These are phyloP conservation scores for Acronicta psi DNA, from an alignment of 2,888 invertebrate genomes.

Conservation along the genomic window DNA sequence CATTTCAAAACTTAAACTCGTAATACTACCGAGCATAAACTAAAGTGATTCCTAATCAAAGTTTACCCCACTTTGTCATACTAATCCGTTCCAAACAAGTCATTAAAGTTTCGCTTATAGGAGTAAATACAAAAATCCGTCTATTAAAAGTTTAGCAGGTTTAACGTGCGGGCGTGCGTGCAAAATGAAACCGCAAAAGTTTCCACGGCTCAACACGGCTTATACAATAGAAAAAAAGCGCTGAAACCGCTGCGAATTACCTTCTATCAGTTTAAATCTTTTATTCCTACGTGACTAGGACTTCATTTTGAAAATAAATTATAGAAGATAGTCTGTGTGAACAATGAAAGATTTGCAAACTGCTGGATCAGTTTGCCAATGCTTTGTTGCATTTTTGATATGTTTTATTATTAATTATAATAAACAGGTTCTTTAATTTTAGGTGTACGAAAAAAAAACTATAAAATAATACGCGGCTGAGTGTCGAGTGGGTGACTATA, in stretches of 20 bases:
- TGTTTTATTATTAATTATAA: too few species aligned
- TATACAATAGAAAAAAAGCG: conserved; percentile 34
- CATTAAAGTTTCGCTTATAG: conserved; percentile 49
- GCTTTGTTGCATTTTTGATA: too few species aligned
- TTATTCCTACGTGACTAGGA: conserved; percentile 8
- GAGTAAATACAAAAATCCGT: conserved; percentile 57
- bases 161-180: conserved; percentile 54
- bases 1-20: background rate
- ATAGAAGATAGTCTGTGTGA: too few species aligned
- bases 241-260: conserved; percentile 37
- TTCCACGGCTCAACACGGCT: conserved; percentile 38
- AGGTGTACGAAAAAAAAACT: too few species aligned
- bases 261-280: conserved; percentile 21
- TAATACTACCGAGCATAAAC: background rate
- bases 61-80: conserved; percentile 23
- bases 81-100: conserved; percentile 47
- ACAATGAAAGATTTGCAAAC: too few species aligned
- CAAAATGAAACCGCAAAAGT: conserved; percentile 61
- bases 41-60: conserved; percentile 39
- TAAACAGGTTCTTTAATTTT: too few species aligned
- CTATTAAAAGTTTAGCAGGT: conserved; percentile 52
- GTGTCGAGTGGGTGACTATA: too few species aligned
- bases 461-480: too few species aligned
- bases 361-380: too few species aligned
- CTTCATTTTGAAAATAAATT: too few species aligned